Base-by-base conservation (phyloP, 2,113 vertebrate species). In the Mormyrus lacerda region DNA sequence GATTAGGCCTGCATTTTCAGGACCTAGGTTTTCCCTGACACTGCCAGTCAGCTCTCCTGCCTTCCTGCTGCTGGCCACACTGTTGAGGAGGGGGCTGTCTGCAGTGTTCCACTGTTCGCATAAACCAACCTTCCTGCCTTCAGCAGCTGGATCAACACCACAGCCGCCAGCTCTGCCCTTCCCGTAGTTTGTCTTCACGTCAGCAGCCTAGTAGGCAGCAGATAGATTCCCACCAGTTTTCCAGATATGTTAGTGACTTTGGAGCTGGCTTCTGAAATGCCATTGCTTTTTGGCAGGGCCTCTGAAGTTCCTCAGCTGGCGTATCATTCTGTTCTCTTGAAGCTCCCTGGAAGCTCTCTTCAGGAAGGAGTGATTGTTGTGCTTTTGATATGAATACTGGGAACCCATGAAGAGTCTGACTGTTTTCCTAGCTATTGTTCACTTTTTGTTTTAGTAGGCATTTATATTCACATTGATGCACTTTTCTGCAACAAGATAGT, bases 381-480 rank as follows among this genome's bases (percentile, higher is more conserved):
- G 31, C 73, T 39, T 39, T 42, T 79, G 73, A 79, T 79, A 79
- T 79, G 31, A 79, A 79, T 79, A 42, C 13, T 42, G 35, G 2
- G 31, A 79, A 35, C 17, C 35, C 35, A 42, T 79, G 73, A 79
- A 79, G 35, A 79, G 35, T 79, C 73, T 79, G 73, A 17, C 73
- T 79, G 73, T 79, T 79, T n/a, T 79, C 27, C 73, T 42, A 42
- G 15, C 73, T 79, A 79, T 79, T 79, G 35, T 79, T 79, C 73
- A 42, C 73, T 17, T 19, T 17, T 79, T 79, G 13, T 35, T 79
- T 79, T 79, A 79, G 35, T 15, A 42, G 73, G 73, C 31, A 79
- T 17, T 79, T 15, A 42, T 79, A 42, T 79, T 79, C 35, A 19
- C 35, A 90, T 76, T 90, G 91, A 88, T 83, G 51, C 17, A 73